A percentile compares a stretch with the other conserved stretches of the same genome.
Conservation (phyloP, 2,113 vertebrate genomes). For the Pan troglodytes region NHGRI_mPanTro3-v2.1_pri NC_072402.2:116926001-116926500, state of each 20-base stretch:
- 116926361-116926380: not conserved
- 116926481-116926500: not conserved
- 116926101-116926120: not conserved
- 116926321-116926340: conserved; percentile 1
- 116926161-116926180: not conserved
- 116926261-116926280: not conserved
- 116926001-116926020: not conserved
- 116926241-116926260: not conserved
- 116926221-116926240: not conserved
- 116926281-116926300: not conserved
- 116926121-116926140: not conserved
- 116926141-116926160: conserved; percentile 28
- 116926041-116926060: not conserved
- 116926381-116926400: not conserved
- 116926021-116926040: not conserved
- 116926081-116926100: conserved; percentile 5
- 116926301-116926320: conserved; percentile 14
- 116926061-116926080: not conserved
- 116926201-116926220: not conserved
- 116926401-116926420: not conserved
- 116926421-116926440: not conserved
- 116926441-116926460: not conserved
- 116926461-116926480: not conserved
- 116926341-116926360: not conserved
- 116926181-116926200: not conserved